A percentile compares a stretch with the other conserved stretches of the same genome.
Evolutionary conservation across 2,797 vertebrate genomes (phyloP).

Genomic region (Hydrophis major): DNA sequence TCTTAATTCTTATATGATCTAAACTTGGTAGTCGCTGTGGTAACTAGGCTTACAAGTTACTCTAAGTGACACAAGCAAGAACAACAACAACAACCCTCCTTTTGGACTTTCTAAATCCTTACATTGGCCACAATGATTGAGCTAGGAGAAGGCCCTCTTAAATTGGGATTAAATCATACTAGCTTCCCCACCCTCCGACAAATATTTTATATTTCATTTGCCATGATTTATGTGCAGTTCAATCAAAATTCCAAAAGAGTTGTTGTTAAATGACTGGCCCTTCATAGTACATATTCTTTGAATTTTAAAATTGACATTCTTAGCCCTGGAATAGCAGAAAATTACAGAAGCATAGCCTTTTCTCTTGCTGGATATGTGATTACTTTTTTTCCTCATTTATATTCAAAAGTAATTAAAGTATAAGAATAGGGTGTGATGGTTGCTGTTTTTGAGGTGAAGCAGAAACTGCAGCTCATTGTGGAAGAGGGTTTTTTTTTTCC

Average conservation of each 20-base stretch:
- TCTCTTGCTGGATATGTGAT: conserved; percentile 28
- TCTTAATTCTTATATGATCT: not conserved
- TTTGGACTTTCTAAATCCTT: not conserved
- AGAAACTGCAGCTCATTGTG: conserved; percentile 21
- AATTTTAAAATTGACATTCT: conserved; percentile 41
- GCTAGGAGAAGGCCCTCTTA: not conserved
- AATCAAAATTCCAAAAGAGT: conserved; percentile 34
- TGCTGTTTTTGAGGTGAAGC: not conserved
- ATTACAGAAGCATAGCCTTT: conserved; percentile 33
- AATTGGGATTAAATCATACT: conserved; percentile 48
- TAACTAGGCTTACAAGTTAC: conserved; percentile 25
- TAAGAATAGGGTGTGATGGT: conserved; percentile 17
- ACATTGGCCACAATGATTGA: not conserved
- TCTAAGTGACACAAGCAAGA: not conserved
- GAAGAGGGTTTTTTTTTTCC: conserved; percentile 30
- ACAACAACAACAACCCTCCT: not conserved
- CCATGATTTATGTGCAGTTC: conserved; percentile 53
- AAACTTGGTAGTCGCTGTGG: not conserved
- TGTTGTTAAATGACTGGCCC: conserved; percentile 46
- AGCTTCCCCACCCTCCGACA: conserved; percentile 4
- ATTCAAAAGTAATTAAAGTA: conserved; percentile 41
- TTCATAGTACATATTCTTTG: conserved; percentile 20
- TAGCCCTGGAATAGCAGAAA: conserved; percentile 44
- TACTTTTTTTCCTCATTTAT: conserved; percentile 46
- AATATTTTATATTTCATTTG: conserved; percentile 54